Evolutionary conservation across 92 coral and sea anemone genomes (phyloP), one percentile per base, ranked within the genome.

Genomic region (Zoanthus sansibaricus): DNA sequence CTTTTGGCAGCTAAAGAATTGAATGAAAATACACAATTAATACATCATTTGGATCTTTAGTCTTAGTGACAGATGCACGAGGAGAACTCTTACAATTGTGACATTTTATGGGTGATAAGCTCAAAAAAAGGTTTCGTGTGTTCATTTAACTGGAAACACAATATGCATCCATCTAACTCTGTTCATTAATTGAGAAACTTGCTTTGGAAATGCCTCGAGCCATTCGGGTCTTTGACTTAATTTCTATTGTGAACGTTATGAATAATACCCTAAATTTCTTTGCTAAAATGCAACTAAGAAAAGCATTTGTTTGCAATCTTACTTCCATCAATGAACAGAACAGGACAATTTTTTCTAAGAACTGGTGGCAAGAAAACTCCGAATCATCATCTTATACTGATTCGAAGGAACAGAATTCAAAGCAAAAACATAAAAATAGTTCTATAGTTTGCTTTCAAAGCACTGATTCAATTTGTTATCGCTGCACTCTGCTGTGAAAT

Each of bases 151-250:
- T 76, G 77, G 56, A 72, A 72, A 72, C 46, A 72, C 55, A 72
- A 72, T 72, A 72, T 42, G 17, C 54, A 72, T 44, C 44, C 47
- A 48, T 14, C 51, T 3, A 76, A 56, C 66, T 30, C 66, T 54
- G 67, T 1, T 76, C 47, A 55, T 76, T 76, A 76, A 76, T 55
- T 76, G 52, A 30, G 67, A 14, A 55, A 30, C 67, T 67, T 30
- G 14, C 59, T 15, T 48, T 75, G 2, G 37, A 76, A 54, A 54
- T 54, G 82, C 82, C 82, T 54, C 20, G 25, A 76, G 82, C 82
- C 66, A 54, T 76, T 76, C 67, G 61, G 18, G 31, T 75, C 79
- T 48, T 75, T 37, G 42, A 49, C 55, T 49, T 49, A 49, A 76
- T 76, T 52, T 47, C 10, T 18, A 18, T 20, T 52, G 31, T 76